Conservation (phyloP, 2,888 invertebrate species). For the Sthenelais limicola region DNA sequence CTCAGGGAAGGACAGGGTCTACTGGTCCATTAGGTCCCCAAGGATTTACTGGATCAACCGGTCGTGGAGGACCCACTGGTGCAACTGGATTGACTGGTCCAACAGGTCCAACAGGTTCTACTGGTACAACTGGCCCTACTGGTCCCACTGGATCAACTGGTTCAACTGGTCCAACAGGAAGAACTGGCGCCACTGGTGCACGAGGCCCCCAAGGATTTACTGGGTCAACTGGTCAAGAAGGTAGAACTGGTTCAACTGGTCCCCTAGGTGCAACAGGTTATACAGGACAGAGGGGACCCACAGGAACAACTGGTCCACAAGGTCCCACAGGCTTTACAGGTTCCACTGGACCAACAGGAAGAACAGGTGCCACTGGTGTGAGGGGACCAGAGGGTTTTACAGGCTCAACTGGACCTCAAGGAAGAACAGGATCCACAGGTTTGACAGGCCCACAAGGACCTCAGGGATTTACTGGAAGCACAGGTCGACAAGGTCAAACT, state of each 20-base stretch:
- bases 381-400: conserved; percentile 35
- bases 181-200: conserved; percentile 46
- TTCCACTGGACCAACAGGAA: conserved; percentile 40
- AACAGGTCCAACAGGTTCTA: conserved; percentile 41
- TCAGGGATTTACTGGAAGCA: conserved; percentile 24
- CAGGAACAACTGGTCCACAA: conserved; percentile 45
- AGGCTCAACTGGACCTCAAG: conserved; percentile 31
- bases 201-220: conserved; percentile 43
- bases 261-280: conserved; percentile 37
- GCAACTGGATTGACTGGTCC: conserved; percentile 38
- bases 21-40: conserved; percentile 36
- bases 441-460: conserved; percentile 41
- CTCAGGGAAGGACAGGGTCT: conserved; percentile 34
- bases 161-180: conserved; percentile 36
- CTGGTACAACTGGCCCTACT: conserved; percentile 42
- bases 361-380: conserved; percentile 14
- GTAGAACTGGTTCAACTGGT: conserved; percentile 41
- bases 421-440: conserved; percentile 34
- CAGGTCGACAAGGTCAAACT: conserved; percentile 34
- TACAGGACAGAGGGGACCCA: conserved; percentile 43
- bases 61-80: conserved; percentile 44
- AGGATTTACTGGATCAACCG: conserved; percentile 41
- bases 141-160: conserved; percentile 27
- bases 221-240: conserved; percentile 31
- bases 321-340: conserved; percentile 49